A percentile compares a stretch with the other conserved stretches of the same genome.
Evolutionary conservation across 92 coral and sea anemone species (phyloP).

Genomic region (Meandrina meandrites): DNA sequence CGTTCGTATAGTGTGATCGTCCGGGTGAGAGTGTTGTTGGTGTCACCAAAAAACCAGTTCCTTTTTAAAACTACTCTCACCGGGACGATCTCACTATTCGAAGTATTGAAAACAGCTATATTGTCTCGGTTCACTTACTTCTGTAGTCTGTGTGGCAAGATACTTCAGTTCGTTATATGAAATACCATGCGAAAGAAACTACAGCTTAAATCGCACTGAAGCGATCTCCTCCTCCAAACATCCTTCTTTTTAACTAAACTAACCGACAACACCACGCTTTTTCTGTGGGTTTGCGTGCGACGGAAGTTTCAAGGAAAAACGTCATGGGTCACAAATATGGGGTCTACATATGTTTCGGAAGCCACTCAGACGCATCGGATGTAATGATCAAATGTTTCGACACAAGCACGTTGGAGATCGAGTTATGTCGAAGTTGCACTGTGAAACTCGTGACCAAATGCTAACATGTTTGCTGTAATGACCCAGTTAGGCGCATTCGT

Average conservation of each 20-base stretch:
- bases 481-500: no score
- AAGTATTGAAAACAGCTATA: neutral
- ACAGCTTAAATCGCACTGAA: neutral
- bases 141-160: neutral
- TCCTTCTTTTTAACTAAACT: neutral
- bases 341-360: neutral
- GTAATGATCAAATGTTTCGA: neutral
- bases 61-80: no score
- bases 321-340: neutral
- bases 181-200: neutral
- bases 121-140: neutral
- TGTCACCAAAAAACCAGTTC: no score
- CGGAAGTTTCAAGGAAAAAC: slow-evolving; percentile 9
- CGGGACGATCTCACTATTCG: no score
- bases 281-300: neutral
- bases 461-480: neutral
- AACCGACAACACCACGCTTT: neutral
- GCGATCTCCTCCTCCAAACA: neutral
- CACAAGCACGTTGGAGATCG: neutral
- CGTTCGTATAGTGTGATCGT: no score
- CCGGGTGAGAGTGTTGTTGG: no score
- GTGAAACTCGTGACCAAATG: neutral
- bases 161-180: neutral
- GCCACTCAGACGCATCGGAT: neutral
- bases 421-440: neutral